Evolutionary conservation across 1,140 invertebrate genomes (phyloP).

Genomic region (Sweltsa coloradensis): DNA sequence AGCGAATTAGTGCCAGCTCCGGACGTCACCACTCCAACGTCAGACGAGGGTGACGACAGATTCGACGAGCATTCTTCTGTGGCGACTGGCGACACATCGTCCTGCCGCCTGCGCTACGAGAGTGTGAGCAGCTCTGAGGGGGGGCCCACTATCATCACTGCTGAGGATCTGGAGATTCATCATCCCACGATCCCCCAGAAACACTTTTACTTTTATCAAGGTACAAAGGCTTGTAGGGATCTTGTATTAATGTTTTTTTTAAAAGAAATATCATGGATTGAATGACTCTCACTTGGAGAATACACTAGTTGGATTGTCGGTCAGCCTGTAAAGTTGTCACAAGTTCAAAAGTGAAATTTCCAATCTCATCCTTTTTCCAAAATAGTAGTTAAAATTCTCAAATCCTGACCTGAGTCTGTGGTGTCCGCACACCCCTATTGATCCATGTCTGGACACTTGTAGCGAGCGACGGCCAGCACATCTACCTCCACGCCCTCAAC

Average conservation of each 20-base stretch:
- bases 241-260: no score
- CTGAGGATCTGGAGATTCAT: slow-evolving; percentile 22
- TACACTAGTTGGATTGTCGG: no score
- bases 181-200: slow-evolving; percentile 29
- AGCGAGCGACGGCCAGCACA: slow-evolving; percentile 81
- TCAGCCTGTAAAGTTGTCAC: no score
- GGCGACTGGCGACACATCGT: not conserved
- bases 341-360: no score
- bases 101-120: slow-evolving; percentile 16
- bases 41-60: no score
- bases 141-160: slow-evolving; percentile 13
- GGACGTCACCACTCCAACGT: no score
- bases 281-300: no score
- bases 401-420: not conserved
- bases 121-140: slow-evolving; percentile 24
- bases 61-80: not conserved
- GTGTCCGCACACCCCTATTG: not conserved
- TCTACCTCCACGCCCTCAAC: slow-evolving; percentile 86
- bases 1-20: no score
- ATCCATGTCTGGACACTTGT: slow-evolving; percentile 23
- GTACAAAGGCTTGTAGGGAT: no score
- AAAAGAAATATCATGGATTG: no score
- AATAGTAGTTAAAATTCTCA: no score
- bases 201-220: slow-evolving; percentile 81
- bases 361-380: no score